A percentile compares a stretch with the other conserved stretches of the same genome.
Evolutionary conservation across 2,113 vertebrate genomes (phyloP).

Genomic region (Phasianus colchicus): DNA sequence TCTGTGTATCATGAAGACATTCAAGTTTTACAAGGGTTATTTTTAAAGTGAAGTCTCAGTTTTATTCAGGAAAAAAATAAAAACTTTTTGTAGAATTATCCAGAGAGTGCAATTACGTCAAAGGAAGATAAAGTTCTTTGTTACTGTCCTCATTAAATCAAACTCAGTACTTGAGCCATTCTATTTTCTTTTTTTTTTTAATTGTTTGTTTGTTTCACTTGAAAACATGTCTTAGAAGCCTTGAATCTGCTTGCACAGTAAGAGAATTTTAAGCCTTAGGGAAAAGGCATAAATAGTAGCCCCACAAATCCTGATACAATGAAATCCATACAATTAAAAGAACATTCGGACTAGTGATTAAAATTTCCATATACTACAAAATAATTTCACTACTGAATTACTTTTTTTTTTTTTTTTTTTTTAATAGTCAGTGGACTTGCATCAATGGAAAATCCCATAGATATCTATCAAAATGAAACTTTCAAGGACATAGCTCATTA

Average conservation of each 20-base stretch:
- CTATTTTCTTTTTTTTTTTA: not conserved
- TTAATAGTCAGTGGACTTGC: constrained; percentile 37
- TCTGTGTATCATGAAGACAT: not conserved
- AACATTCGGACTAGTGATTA: not conserved
- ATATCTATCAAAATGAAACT: constrained; percentile 70
- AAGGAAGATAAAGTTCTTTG: not conserved
- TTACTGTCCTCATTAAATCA: not conserved
- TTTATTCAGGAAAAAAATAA: not conserved
- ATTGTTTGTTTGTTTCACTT: not conserved
- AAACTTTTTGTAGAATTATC: not conserved
- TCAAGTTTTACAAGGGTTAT: not conserved
- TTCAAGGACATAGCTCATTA: constrained; percentile 62
- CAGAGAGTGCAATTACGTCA: not conserved
- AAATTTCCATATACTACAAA: not conserved
- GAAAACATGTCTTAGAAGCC: not conserved
- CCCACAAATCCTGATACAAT: not conserved
- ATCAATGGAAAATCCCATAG: constrained; percentile 50
- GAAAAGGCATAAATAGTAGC: not conserved
- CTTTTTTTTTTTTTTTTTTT: not conserved
- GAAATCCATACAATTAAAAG: not conserved
- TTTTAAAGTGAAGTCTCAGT: not conserved
- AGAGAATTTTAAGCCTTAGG: not conserved
- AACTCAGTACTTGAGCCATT: not conserved
- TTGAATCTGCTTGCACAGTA: not conserved
- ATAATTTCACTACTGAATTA: not conserved